A percentile compares a stretch with the other conserved stretches of the same genome.
Conservation (phyloP, 2,797 vertebrate species). For the Diglossa cyanea region DNA sequence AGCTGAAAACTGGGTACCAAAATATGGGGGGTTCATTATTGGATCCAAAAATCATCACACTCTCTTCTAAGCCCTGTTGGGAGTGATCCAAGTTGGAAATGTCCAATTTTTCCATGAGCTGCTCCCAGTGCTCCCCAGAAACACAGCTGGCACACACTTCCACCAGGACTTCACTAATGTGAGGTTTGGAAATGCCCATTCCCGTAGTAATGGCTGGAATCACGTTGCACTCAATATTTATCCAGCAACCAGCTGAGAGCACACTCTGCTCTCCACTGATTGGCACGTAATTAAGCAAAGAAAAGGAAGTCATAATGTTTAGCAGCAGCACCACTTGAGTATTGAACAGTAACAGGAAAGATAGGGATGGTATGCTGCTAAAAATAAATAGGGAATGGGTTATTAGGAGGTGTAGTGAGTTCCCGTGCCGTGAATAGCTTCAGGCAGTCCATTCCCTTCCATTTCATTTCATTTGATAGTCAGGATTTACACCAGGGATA, state of each 20-base stretch:
- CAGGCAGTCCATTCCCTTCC: slow-evolving; percentile 57
- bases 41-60: background rate
- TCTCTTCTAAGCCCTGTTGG: background rate
- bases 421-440: background rate
- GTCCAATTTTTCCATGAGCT: background rate
- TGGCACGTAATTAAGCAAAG: slow-evolving; percentile 58
- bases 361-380: slow-evolving; percentile 20
- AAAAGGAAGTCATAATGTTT: slow-evolving; percentile 49
- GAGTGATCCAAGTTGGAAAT: background rate
- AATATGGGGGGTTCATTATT: background rate
- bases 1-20: background rate
- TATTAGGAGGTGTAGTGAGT: slow-evolving; percentile 46
- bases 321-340: slow-evolving; percentile 25
- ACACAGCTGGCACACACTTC: background rate
- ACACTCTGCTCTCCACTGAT: slow-evolving; percentile 27
- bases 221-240: background rate
- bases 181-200: slow-evolving; percentile 10
- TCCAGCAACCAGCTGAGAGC: slow-evolving; percentile 27
- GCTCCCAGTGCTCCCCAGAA: background rate
- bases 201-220: background rate
- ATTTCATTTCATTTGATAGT: slow-evolving; percentile 50
- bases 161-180: background rate
- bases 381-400: slow-evolving; percentile 43
- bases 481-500: slow-evolving; percentile 27
- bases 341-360: slow-evolving; percentile 20